Base-by-base conservation (phyloP, 2,113 vertebrate species). In the Zosterops hypoxanthus region DNA sequence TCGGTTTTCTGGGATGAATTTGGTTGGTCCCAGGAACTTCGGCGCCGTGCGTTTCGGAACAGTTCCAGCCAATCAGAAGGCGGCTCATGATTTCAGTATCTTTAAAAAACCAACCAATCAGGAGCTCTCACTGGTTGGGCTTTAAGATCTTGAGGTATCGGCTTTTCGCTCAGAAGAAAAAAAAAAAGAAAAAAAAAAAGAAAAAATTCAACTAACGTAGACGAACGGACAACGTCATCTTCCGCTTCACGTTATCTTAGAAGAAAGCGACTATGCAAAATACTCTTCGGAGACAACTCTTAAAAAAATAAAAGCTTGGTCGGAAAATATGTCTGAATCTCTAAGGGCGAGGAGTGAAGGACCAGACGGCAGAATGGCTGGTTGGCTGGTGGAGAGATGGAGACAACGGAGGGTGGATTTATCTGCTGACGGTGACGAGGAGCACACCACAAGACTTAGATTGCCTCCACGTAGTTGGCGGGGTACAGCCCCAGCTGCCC, bases 391-490 rank as follows among this genome's bases (percentile, higher is more conserved):
- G 88, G 82, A 96, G 93, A 94, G 94, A 97, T 95, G 96, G 93
- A 95, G 94, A 94, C 78, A 42, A 94, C 81, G 55, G 92, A 93
- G 87, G 96, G 95, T 83, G 77, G 60, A 72, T 87, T 96, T 73
- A 92, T 95, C 95, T 97, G 97, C 91, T 87, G 95, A 90, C 65
- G 47, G 88, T n/a, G n/a, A 72, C 49, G 75, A 94, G 83, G 60
- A 92, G 85, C 81, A 95, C 92, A 50, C 57, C 93, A 96, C 95
- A 83, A 97, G 96, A 97, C 97, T 96, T 99, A 99, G 96, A 99
- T 99, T 80, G 98, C 97, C 98, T 99, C 99, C 77, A 99, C 99
- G 6, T 99, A 99, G 98, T 99, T 99, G 98, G 99, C 99, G 2
- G 99, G 99, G 96, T 99, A 99, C 97, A 99, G 98, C 97, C 99